Conservation (phyloP, 1,140 invertebrate species). For the Ooceraea biroi region DNA sequence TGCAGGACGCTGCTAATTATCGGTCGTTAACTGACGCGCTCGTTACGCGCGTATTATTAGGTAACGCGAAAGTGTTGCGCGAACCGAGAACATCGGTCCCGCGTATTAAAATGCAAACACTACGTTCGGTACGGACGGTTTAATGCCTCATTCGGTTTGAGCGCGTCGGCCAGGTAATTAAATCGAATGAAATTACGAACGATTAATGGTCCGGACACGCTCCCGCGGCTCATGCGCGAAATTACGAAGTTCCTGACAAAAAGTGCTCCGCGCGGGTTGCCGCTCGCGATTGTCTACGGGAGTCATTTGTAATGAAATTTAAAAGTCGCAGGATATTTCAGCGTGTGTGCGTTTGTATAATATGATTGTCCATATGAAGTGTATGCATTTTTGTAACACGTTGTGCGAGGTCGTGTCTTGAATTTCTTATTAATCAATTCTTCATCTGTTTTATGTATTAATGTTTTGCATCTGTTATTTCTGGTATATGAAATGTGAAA, state of each 20-base stretch:
- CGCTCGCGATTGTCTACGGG: slow-evolving; percentile 15
- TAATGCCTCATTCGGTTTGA: slow-evolving; percentile 78
- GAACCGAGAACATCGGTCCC: slow-evolving; percentile 68
- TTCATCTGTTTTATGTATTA: too few relatives aligned
- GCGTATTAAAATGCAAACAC: slow-evolving; percentile 81
- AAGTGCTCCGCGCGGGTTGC: slow-evolving; percentile 59
- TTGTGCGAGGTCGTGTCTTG: background rate
- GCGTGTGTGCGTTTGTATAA: background rate
- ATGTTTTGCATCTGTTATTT: too few relatives aligned
- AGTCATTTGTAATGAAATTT: slow-evolving; percentile 24
- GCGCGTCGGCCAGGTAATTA: slow-evolving; percentile 78
- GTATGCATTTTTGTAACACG: background rate
- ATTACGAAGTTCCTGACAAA: slow-evolving; percentile 66
- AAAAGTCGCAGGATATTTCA: background rate
- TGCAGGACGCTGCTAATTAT: slow-evolving; percentile 64
- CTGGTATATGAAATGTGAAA: too few relatives aligned
- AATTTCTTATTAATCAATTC: too few relatives aligned
- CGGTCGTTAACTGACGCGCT: slow-evolving; percentile 73
- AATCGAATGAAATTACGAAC: slow-evolving; percentile 84
- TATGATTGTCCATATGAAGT: too few relatives aligned
- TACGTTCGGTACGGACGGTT: slow-evolving; percentile 75
- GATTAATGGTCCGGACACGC: slow-evolving; percentile 77
- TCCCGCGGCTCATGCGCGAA: slow-evolving; percentile 67
- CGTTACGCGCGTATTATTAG: slow-evolving; percentile 80
- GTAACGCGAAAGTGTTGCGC: slow-evolving; percentile 72